A percentile compares a stretch with the other conserved stretches of the same genome.
These are phyloP conservation scores for Nycticryphes semicollaris DNA, from an alignment of 2,113 vertebrate genomes.

Conservation along the genomic window DNA sequence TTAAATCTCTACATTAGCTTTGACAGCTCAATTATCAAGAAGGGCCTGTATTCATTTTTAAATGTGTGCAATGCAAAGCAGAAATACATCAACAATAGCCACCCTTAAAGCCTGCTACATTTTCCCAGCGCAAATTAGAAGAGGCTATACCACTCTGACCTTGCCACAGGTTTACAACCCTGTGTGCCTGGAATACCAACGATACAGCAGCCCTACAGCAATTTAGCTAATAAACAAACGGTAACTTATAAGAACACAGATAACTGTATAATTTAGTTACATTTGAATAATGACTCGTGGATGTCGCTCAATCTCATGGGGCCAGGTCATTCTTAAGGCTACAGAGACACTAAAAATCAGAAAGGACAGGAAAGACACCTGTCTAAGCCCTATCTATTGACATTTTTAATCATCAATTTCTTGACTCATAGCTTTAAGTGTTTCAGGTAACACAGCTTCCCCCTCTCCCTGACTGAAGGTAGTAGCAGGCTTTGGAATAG, in stretches of 20 bases:
- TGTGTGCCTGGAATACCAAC: neutral
- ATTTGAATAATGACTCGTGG: neutral
- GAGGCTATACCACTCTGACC: neutral
- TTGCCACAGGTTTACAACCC: neutral
- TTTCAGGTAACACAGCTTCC: neutral
- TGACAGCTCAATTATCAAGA: neutral
- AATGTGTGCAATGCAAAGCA: neutral
- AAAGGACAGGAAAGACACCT: neutral
- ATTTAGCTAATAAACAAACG: neutral
- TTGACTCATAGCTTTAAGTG: neutral
- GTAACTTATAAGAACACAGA: neutral
- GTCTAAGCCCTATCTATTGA: neutral
- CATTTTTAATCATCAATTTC: neutral
- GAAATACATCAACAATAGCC: accelerated
- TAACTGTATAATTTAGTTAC: neutral
- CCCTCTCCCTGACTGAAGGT: neutral
- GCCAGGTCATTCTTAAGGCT: neutral
- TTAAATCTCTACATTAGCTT: neutral
- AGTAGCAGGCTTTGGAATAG: neutral
- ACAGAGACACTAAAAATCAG: neutral
- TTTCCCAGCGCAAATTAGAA: neutral
- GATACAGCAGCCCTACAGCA: accelerated
- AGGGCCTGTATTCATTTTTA: neutral
- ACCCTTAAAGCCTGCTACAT: neutral
- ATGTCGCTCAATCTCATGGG: neutral